Base-by-base conservation (phyloP, 2,797 vertebrate genomes). In the Lutjanus argentimaculatus region DNA sequence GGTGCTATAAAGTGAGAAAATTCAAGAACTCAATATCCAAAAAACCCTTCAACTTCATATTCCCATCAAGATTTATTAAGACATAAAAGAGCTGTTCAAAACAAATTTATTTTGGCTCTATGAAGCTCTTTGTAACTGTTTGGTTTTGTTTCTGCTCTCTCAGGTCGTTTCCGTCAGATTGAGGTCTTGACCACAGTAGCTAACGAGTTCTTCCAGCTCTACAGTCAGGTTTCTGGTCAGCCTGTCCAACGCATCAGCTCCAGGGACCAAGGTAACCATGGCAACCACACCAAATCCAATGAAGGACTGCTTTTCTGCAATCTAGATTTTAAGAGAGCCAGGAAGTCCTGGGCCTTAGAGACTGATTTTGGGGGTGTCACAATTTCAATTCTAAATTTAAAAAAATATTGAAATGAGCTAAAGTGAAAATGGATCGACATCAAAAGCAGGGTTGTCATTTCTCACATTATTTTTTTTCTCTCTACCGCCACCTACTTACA, bases 131-230 rank as follows among this genome's bases (percentile, higher is more conserved):
- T 40, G 5, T 72, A 45, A 63, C 12, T 1, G 1, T 42, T n/a
- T 40, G 46, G 8, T 30, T 61, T 22, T 79, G 17, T 84, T 22
- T 80, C 13, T 75, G 8, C 43, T 80, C 63, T 71, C 22, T 66
- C 81, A 99, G 98, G 98, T 94, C 98, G 98, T 81, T 99, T 99
- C 93, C 97, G 98, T 86, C 98, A 99, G 94, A 99, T 99, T 7
- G 97, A 99, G 95, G 98, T 99, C 85, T 95, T 99, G 89, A 99
- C 98, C 62, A 97, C 97, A 67, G 98, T 99, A 68, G 98, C 98
- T 72, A 99, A 99, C 51, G 97, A 97, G 57, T 99, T 99, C 93
- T 97, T 98, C 78, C 97, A 98, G 79, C 96, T 99, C 75, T 99
- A 99, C 94, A 98, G 98, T 77, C 97, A 99, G 88, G 98, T 99